These are phyloP conservation scores for Antigone vipio DNA, from an alignment of 2,113 vertebrate genomes.

Conservation along the genomic window DNA sequence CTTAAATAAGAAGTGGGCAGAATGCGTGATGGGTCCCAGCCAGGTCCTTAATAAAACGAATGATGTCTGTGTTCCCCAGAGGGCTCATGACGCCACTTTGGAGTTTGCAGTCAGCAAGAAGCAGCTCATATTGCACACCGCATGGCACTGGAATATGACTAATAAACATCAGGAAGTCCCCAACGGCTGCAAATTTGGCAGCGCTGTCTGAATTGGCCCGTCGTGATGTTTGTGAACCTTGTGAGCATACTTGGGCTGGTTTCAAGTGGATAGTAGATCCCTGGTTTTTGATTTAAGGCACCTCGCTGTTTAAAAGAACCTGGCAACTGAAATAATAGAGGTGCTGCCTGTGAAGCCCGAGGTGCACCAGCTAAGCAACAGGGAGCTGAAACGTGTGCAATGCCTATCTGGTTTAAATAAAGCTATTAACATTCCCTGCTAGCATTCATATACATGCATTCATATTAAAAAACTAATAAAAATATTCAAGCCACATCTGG, in stretches of 20 bases:
- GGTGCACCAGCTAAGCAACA: neutral
- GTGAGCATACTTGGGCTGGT: neutral
- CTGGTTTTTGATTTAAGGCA: neutral
- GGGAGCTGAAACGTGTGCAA: neutral
- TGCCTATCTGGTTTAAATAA: slow-evolving; percentile 3
- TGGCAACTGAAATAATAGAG: neutral
- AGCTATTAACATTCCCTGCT: slow-evolving; percentile 12
- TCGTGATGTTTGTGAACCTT: neutral
- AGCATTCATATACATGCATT: neutral
- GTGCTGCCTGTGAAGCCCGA: neutral
- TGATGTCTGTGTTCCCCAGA: slow-evolving; percentile 56
- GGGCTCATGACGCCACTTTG: slow-evolving; percentile 39
- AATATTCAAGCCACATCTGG: slow-evolving; percentile 20
- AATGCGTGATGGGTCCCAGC: slow-evolving; percentile 8
- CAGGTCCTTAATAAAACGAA: slow-evolving; percentile 56
- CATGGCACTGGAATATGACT: slow-evolving; percentile 55
- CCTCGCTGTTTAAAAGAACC: neutral
- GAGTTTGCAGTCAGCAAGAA: slow-evolving; percentile 55
- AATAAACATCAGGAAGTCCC: slow-evolving; percentile 64
- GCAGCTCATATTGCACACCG: slow-evolving; percentile 53
- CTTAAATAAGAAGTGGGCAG: slow-evolving; percentile 28
- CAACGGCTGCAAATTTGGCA: slow-evolving; percentile 27
- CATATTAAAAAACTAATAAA: slow-evolving; percentile 11
- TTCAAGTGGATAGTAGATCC: slow-evolving; percentile 21
- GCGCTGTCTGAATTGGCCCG: neutral